These are phyloP conservation scores for Heliconius nattereri DNA, from an alignment of 1,140 invertebrate genomes.

Conservation along the genomic window DNA sequence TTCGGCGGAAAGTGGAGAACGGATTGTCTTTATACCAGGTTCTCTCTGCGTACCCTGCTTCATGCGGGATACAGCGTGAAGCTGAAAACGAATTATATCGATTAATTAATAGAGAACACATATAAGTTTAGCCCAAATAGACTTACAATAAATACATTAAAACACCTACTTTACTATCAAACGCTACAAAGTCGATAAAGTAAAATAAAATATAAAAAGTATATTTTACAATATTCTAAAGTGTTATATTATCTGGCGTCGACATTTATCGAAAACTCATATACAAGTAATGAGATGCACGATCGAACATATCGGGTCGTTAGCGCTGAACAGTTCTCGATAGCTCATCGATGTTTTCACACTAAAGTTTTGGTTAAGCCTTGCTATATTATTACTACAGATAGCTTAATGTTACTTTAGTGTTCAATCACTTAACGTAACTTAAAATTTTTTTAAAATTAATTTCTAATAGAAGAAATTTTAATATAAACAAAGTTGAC, in stretches of 20 bases:
- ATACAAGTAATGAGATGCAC: constrained; percentile 37
- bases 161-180: not conserved
- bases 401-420: constrained; percentile 2
- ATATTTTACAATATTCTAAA: constrained; percentile 34
- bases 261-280: constrained; percentile 38
- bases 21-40: too few relatives aligned
- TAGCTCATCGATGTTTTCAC: constrained; percentile 36
- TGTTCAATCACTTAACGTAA: constrained; percentile 9
- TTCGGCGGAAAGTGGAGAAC: too few relatives aligned
- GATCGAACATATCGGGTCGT: constrained; percentile 36
- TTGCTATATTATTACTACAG: constrained; percentile 18
- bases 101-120: too few relatives aligned
- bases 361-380: constrained; percentile 27
- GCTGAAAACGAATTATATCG: too few relatives aligned
- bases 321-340: constrained; percentile 29
- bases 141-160: too few relatives aligned
- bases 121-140: too few relatives aligned
- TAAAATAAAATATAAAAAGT: not conserved
- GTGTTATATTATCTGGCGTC: constrained; percentile 29
- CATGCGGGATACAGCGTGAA: too few relatives aligned
- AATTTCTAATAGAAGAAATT: not conserved
- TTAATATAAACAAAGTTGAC: too few relatives aligned
- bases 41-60: too few relatives aligned
- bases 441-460: not conserved
- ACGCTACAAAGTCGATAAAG: not conserved